A percentile compares a stretch with the other conserved stretches of the same genome.
These are phyloP conservation scores for Nemotelus nigrinus DNA, from an alignment of 2,888 invertebrate species.

Conservation along the genomic window DNA sequence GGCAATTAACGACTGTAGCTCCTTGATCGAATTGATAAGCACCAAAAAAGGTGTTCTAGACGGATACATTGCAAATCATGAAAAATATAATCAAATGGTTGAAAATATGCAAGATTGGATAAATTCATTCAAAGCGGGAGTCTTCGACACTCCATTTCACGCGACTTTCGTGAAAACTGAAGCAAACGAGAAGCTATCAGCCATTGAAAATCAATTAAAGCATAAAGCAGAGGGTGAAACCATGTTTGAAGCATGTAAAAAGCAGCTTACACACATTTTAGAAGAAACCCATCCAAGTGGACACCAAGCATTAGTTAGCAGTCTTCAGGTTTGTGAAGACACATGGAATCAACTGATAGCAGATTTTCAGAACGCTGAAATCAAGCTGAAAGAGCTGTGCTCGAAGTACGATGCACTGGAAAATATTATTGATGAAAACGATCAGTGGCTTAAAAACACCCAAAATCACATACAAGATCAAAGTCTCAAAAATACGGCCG, in stretches of 20 bases:
- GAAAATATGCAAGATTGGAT: conserved; percentile 87
- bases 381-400: conserved; percentile 78
- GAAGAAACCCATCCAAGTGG: conserved; percentile 81
- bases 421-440: conserved; percentile 78
- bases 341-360: conserved; percentile 80
- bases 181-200: conserved; percentile 77
- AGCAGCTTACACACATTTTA: conserved; percentile 77
- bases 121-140: conserved; percentile 81
- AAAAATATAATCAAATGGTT: conserved; percentile 81
- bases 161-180: conserved; percentile 82
- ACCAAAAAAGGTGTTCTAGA: conserved; percentile 75
- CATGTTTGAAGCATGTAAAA: conserved; percentile 75
- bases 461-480: conserved; percentile 89
- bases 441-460: conserved; percentile 85
- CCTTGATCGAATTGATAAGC: conserved; percentile 74
- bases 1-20: conserved; percentile 77
- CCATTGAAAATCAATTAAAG: conserved; percentile 79
- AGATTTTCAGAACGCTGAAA: conserved; percentile 76
- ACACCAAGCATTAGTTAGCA: conserved; percentile 77
- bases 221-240: conserved; percentile 80
- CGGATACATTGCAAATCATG: conserved; percentile 81
- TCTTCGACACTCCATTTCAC: conserved; percentile 80
- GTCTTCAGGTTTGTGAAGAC: conserved; percentile 77
- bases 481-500: conserved; percentile 84
- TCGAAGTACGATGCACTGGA: conserved; percentile 86